Evolutionary conservation across 2,113 vertebrate genomes (phyloP).

Genomic region (Cettia cetti): DNA sequence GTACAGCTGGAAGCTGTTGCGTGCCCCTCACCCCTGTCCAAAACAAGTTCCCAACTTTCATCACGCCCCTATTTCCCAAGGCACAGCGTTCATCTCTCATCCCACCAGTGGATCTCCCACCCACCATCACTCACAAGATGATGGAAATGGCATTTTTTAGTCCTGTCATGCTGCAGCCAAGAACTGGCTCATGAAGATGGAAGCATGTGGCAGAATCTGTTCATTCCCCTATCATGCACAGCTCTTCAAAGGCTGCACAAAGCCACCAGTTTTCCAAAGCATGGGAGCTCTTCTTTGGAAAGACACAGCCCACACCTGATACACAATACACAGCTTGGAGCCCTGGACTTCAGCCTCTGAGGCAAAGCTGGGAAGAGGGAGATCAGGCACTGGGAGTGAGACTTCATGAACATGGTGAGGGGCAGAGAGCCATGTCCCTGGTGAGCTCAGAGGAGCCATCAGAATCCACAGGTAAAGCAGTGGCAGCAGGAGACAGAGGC

Average conservation of each 20-base stretch:
- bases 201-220: neutral
- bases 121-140: neutral
- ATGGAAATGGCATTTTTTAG: neutral
- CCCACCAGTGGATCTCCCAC: neutral
- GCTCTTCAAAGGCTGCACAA: neutral
- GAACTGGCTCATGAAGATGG: neutral
- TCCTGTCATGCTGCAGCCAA: neutral
- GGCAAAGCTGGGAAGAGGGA: neutral
- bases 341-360: neutral
- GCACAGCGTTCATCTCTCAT: neutral
- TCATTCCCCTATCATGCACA: neutral
- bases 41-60: neutral
- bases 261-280: neutral
- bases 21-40: neutral
- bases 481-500: neutral
- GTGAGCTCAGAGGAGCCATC: neutral
- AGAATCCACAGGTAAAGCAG: neutral
- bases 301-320: neutral
- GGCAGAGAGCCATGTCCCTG: fast-evolving
- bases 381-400: neutral
- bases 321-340: neutral
- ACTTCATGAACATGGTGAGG: neutral
- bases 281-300: neutral
- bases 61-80: neutral
- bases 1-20: neutral